Evolutionary conservation across 2,113 vertebrate genomes (phyloP).

Genomic region (Petroica traversi): DNA sequence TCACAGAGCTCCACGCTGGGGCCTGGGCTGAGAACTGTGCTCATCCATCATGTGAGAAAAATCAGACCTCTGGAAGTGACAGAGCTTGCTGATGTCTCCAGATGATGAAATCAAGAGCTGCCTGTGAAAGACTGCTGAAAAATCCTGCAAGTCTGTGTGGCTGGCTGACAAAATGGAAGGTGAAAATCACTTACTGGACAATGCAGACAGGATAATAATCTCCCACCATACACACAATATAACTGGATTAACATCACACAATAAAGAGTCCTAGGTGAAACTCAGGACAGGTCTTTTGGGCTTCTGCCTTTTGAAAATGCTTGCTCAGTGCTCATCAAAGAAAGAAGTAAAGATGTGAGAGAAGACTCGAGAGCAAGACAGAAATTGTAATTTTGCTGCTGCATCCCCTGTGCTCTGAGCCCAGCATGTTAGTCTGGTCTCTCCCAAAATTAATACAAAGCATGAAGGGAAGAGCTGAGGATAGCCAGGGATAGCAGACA

Average conservation of each 20-base stretch:
- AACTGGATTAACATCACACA: neutral
- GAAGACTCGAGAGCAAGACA: neutral
- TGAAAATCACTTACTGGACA: neutral
- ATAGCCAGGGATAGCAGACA: neutral
- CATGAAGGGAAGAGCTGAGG: neutral
- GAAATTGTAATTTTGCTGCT: neutral
- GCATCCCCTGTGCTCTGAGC: neutral
- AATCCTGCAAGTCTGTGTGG: neutral
- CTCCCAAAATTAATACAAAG: neutral
- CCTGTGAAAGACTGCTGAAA: neutral
- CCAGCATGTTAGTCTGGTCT: accelerated
- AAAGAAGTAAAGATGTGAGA: neutral
- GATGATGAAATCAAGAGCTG: neutral
- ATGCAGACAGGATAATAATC: neutral
- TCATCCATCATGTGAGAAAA: neutral
- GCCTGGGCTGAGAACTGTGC: neutral
- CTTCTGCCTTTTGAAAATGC: neutral
- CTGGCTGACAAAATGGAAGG: neutral
- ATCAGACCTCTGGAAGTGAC: neutral
- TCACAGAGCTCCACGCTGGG: neutral
- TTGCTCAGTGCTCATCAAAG: neutral
- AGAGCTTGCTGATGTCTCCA: neutral
- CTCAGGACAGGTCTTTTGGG: neutral
- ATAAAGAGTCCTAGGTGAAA: neutral
- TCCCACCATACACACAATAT: neutral